Evolutionary conservation across 2,797 vertebrate species (phyloP).

Genomic region (Odontamblyopus lacepedii): DNA sequence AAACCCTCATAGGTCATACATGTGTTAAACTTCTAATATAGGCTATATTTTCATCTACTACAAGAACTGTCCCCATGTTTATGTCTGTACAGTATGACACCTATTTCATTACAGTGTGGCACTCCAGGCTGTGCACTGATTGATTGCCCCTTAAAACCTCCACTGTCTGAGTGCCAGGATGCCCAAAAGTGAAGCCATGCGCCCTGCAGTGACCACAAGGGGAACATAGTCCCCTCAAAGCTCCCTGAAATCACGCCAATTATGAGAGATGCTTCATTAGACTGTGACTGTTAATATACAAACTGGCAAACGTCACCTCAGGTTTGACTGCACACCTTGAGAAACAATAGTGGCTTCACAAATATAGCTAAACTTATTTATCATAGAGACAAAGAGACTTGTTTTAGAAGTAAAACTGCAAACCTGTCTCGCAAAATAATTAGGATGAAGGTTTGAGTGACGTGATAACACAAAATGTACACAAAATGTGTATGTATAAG

Average conservation of each 20-base stretch:
- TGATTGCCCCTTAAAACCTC: constrained; percentile 57
- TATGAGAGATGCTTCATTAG: constrained; percentile 43
- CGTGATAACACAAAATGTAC: constrained; percentile 7
- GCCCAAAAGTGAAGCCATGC: constrained; percentile 53
- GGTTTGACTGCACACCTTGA: constrained; percentile 7
- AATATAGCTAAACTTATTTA: constrained; percentile 10
- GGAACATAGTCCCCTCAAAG: constrained; percentile 12
- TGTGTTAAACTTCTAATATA: too few species aligned
- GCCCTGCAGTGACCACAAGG: constrained; percentile 10
- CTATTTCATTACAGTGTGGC: constrained; percentile 41
- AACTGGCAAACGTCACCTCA: constrained; percentile 23
- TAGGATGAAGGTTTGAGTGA: constrained; percentile 16
- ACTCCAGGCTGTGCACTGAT: constrained; percentile 53
- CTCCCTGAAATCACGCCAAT: constrained; percentile 43
- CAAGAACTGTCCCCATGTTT: constrained; percentile 42
- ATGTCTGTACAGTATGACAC: constrained; percentile 23
- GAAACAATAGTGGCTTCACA: constrained; percentile 10
- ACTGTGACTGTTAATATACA: constrained; percentile 38
- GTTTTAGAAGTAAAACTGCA: constrained; percentile 25
- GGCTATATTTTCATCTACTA: constrained; percentile 9
- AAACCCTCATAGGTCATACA: constrained; percentile 14
- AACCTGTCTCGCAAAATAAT: constrained; percentile 38
- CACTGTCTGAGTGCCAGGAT: constrained; percentile 49
- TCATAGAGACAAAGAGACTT: constrained; percentile 12
- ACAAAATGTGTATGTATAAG: background rate